Evolutionary conservation across 2,113 vertebrate species (phyloP), one percentile per base, ranked within the genome.

Genomic region (Scolopax mira): DNA sequence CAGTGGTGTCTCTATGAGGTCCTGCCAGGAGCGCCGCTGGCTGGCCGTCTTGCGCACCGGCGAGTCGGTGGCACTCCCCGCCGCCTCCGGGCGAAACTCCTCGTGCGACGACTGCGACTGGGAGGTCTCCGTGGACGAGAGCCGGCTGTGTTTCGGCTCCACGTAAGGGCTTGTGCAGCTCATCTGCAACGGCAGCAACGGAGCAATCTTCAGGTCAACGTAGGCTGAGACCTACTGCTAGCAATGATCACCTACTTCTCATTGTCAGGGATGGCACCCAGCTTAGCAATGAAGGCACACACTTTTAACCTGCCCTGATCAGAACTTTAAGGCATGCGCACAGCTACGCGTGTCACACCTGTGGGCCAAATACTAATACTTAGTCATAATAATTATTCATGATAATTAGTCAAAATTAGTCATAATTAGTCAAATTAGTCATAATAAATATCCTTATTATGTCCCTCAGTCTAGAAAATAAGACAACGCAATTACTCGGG

Each of bases 21-120:
- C 99, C 98, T 99, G 99, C 99, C 99, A 99, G 48, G 99, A 99
- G 42, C 99, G 99, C 83, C 99, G 98, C 97, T 99, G 99, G 88
- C 99, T 99, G 1, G 99, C 98, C 0, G 99, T 99, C 87, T 99
- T 99, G 46, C 99, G 98, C 23, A 99, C 98, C 0, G 99, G 99
- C 3, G 99, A 99, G 77, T 99, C 98, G 4, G 98, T 98, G 64
- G 98, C 96, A 89, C 98, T 98, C 58, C 99, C 99, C 13, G 97
- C 98, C 33, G 95, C 98, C 97, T 99, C 99, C 3, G 98, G 98
- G 14, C 99, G 99, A 92, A 99, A 99, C 96, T 99, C 99, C 94
- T 99, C 99, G 35, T 99, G 99, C 8, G 99, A 99, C 1, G 99
- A 99, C 71, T 99, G 99, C 1, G 99, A 99, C 62, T 99, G 99